Evolutionary conservation across 2,797 vertebrate genomes (phyloP).

Genomic region (Ctenosaura bakeri): DNA sequence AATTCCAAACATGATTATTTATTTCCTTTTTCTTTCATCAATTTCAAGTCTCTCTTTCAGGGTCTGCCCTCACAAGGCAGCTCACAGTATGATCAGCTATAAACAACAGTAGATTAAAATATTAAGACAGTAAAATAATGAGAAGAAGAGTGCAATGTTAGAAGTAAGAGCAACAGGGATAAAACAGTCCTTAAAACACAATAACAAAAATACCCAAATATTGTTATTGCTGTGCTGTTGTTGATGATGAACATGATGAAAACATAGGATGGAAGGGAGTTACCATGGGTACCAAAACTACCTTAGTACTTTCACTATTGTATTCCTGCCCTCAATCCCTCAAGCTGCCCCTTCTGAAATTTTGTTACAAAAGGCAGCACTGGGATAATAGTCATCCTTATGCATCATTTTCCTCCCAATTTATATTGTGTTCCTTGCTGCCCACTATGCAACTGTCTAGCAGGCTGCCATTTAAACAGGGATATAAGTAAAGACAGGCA

Average conservation of each 20-base stretch:
- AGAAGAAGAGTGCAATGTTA: not conserved
- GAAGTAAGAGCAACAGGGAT: not conserved
- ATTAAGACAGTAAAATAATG: not conserved
- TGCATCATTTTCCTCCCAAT: too few relatives aligned
- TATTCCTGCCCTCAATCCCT: too few relatives aligned
- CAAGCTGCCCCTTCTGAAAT: too few relatives aligned
- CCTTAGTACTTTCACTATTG: too few relatives aligned
- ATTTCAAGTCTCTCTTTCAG: not conserved
- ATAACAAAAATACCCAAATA: not conserved
- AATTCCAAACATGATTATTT: not conserved
- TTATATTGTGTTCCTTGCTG: too few relatives aligned
- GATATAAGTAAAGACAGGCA: not conserved
- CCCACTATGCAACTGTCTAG: not conserved
- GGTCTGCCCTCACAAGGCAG: not conserved
- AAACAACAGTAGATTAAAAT: not conserved
- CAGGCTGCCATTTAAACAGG: not conserved
- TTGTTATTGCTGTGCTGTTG: too few relatives aligned
- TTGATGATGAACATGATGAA: too few relatives aligned
- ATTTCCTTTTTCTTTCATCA: not conserved
- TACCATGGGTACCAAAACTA: too few relatives aligned
- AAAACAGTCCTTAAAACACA: not conserved
- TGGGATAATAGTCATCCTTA: too few relatives aligned
- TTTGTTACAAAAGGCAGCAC: too few relatives aligned
- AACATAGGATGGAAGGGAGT: too few relatives aligned
- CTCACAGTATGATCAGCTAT: not conserved